Evolutionary conservation across 2,888 invertebrate species (phyloP).

Genomic region (Fragum fragum): DNA sequence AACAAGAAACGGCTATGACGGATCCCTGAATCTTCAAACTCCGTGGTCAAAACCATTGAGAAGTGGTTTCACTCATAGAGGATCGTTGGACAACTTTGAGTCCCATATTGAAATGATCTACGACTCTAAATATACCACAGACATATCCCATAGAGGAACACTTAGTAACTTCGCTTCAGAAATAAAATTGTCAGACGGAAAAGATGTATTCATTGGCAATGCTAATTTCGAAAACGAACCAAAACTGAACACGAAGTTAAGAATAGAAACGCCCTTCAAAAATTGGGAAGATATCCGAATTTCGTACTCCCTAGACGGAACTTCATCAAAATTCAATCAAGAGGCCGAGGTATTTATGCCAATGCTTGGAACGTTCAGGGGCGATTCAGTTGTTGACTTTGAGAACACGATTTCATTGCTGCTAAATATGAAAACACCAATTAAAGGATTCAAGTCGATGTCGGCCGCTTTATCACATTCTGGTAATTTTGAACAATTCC

Average conservation of each 20-base stretch:
- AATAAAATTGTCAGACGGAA: conserved; percentile 34
- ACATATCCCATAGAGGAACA: conserved; percentile 40
- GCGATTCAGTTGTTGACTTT: conserved; percentile 26
- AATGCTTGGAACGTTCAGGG: conserved; percentile 27
- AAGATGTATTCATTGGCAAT: conserved; percentile 17
- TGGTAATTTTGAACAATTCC: conserved; percentile 31
- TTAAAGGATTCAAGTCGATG: conserved; percentile 46
- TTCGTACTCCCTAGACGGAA: conserved; percentile 41
- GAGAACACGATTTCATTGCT: neutral
- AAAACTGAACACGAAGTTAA: conserved; percentile 27
- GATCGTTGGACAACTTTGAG: conserved; percentile 34
- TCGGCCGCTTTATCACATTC: conserved; percentile 43
- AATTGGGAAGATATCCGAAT: conserved; percentile 28
- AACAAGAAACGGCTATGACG: conserved; percentile 21
- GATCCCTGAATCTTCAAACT: conserved; percentile 33
- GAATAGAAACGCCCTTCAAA: conserved; percentile 42
- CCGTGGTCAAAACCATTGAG: conserved; percentile 40
- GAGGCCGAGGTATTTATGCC: conserved; percentile 40
- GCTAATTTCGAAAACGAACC: conserved; percentile 36
- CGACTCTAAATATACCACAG: conserved; percentile 27
- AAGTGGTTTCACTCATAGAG: conserved; percentile 33
- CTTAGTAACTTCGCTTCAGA: conserved; percentile 11
- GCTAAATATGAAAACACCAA: conserved; percentile 41
- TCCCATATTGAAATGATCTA: conserved; percentile 40
- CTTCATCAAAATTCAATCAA: conserved; percentile 28